These are phyloP conservation scores for Zhuqinia jingwanae DNA, from an alignment of 2,888 invertebrate genomes.

Conservation along the genomic window DNA sequence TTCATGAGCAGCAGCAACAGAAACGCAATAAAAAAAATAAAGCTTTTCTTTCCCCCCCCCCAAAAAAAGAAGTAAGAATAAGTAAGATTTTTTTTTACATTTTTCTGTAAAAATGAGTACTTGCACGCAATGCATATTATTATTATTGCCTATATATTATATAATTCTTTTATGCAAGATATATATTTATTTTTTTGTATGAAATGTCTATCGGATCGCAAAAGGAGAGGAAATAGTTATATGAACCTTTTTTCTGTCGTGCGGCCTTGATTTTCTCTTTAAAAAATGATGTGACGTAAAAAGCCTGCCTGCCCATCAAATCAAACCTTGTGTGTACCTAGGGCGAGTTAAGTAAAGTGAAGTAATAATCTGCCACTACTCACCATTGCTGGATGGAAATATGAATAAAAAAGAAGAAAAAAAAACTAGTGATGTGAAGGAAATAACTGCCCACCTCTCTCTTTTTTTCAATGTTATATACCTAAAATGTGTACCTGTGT, in stretches of 20 bases:
- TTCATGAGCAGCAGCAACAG: not conserved
- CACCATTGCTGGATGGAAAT: slow-evolving; percentile 38
- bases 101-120: slow-evolving; percentile 41
- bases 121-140: slow-evolving; percentile 60
- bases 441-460: slow-evolving; percentile 60
- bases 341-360: slow-evolving; percentile 14
- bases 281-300: slow-evolving; percentile 14
- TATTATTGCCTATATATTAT: not conserved
- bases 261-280: slow-evolving; percentile 57
- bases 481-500: not conserved
- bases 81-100: not conserved
- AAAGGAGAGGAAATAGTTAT: not conserved
- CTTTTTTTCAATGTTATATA: too few species aligned
- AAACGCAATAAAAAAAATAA: not conserved
- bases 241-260: too few species aligned
- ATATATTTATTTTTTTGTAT: not conserved
- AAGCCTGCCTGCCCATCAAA: slow-evolving; percentile 34
- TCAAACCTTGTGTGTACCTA: slow-evolving; percentile 9
- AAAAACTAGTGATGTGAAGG: too few species aligned
- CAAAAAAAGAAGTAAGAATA: not conserved
- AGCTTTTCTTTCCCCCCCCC: not conserved
- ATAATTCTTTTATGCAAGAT: not conserved
- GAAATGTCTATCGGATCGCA: too few species aligned
- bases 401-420: slow-evolving; percentile 25
- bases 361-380: slow-evolving; percentile 59